Evolutionary conservation across 2,888 invertebrate species (phyloP).

Genomic region (Harmothoe impar): DNA sequence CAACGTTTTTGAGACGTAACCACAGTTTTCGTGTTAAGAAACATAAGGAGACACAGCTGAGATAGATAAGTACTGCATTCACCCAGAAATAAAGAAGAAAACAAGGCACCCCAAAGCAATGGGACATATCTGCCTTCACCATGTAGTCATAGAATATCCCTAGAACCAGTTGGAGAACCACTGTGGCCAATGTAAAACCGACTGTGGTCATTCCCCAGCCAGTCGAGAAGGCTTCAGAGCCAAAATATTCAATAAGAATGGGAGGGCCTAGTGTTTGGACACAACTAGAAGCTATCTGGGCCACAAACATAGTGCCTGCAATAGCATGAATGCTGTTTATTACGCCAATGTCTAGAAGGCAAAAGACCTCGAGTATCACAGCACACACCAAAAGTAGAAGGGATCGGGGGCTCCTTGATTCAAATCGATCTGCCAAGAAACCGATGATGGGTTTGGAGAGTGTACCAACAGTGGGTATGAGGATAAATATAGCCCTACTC

Average conservation of each 20-base stretch:
- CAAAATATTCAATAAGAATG: conserved; percentile 1
- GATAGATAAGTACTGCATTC: background rate
- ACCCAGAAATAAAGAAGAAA: background rate
- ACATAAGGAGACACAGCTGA: background rate
- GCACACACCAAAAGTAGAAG: background rate
- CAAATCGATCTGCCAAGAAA: background rate
- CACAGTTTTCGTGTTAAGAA: background rate
- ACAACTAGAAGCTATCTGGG: conserved; percentile 37
- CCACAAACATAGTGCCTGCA: background rate
- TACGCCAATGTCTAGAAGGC: background rate
- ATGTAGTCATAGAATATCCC: conserved; percentile 20
- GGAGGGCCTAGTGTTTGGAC: conserved; percentile 31
- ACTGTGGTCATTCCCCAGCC: conserved; percentile 34
- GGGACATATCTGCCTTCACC: background rate
- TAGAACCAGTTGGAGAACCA: background rate
- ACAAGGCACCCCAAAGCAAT: background rate
- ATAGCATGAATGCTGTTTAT: background rate
- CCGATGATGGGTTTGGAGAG: conserved; percentile 6
- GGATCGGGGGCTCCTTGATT: background rate
- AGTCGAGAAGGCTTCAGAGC: background rate
- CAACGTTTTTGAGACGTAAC: background rate
- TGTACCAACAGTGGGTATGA: background rate
- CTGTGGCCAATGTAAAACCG: background rate
- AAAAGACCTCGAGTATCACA: background rate
- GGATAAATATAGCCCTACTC: background rate